Conservation (phyloP, 1,140 invertebrate genomes). For the Papilio glaucus region DNA sequence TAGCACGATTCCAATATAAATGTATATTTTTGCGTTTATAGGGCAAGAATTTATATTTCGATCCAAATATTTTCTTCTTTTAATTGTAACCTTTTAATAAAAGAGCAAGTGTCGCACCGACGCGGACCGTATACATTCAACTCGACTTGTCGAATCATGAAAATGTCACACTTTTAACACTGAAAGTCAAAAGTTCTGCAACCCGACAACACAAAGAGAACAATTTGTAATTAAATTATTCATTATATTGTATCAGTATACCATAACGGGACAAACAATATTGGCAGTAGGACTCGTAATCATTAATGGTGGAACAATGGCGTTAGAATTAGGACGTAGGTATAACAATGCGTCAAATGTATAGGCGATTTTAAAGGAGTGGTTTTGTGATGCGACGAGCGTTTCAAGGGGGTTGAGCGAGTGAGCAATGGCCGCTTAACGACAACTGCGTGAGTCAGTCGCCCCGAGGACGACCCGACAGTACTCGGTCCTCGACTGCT, state of each 20-base stretch:
- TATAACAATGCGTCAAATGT: slow-evolving; percentile 69
- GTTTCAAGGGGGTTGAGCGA: slow-evolving; percentile 65
- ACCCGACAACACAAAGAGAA: slow-evolving; percentile 25
- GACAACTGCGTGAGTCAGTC: slow-evolving; percentile 76
- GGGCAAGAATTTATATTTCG: background rate
- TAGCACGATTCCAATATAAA: slow-evolving; percentile 19
- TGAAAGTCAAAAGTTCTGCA: slow-evolving; percentile 36
- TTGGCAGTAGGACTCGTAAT: slow-evolving; percentile 60
- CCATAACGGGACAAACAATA: slow-evolving; percentile 52
- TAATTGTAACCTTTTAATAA: background rate
- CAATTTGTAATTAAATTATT: slow-evolving; percentile 13
- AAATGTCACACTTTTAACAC: slow-evolving; percentile 16
- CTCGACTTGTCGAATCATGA: background rate
- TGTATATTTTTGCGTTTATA: slow-evolving; percentile 8
- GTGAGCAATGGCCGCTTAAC: slow-evolving; percentile 81
- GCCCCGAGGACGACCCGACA: slow-evolving; percentile 78
- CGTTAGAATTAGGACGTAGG: slow-evolving; percentile 69
- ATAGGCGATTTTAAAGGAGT: slow-evolving; percentile 61
- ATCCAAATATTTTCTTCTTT: background rate
- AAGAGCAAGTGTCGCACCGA: background rate
- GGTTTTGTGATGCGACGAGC: slow-evolving; percentile 60
- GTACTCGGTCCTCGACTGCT: slow-evolving; percentile 80
- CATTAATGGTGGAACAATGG: slow-evolving; percentile 71
- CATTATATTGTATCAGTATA: slow-evolving; percentile 22
- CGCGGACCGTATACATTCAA: background rate